Evolutionary conservation across 2,888 invertebrate genomes (phyloP).

Genomic region (Fragum whitleyi): DNA sequence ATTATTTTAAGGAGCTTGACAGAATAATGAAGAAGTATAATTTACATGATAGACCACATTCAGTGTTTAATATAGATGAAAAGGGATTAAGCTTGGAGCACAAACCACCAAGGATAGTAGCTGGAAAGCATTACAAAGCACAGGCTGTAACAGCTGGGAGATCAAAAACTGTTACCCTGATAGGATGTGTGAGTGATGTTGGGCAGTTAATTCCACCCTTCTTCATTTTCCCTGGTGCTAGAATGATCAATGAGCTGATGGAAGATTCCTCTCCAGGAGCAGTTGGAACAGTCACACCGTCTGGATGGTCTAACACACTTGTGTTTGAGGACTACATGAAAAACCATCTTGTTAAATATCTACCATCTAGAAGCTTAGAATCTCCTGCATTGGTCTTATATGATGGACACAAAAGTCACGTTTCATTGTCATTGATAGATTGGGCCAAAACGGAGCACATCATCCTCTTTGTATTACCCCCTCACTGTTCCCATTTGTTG

Average conservation of each 20-base stretch:
- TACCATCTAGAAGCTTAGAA: conserved; percentile 13
- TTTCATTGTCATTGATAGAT: too few relatives aligned
- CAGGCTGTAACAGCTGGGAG: too few relatives aligned
- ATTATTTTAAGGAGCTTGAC: not conserved
- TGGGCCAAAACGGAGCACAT: conserved; percentile 31
- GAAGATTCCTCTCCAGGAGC: too few relatives aligned
- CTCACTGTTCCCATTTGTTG: too few relatives aligned
- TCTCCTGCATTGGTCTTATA: not conserved
- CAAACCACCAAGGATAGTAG: conserved; percentile 1
- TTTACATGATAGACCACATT: too few relatives aligned
- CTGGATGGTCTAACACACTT: conserved; percentile 47
- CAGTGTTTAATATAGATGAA: too few relatives aligned
- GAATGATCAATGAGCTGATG: too few relatives aligned
- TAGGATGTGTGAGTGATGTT: too few relatives aligned
- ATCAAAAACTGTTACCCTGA: not conserved
- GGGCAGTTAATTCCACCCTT: not conserved
- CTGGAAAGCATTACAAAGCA: not conserved
- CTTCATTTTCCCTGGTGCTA: too few relatives aligned
- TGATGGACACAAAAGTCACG: too few relatives aligned
- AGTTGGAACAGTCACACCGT: conserved; percentile 2
- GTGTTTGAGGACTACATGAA: conserved; percentile 44
- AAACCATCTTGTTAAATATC: conserved; percentile 39
- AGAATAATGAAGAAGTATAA: conserved; percentile 28
- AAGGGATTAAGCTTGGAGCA: conserved; percentile 25
- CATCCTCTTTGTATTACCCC: too few relatives aligned